These are phyloP conservation scores for Psettodes erumei DNA, from an alignment of 2,113 vertebrate genomes.

Conservation along the genomic window DNA sequence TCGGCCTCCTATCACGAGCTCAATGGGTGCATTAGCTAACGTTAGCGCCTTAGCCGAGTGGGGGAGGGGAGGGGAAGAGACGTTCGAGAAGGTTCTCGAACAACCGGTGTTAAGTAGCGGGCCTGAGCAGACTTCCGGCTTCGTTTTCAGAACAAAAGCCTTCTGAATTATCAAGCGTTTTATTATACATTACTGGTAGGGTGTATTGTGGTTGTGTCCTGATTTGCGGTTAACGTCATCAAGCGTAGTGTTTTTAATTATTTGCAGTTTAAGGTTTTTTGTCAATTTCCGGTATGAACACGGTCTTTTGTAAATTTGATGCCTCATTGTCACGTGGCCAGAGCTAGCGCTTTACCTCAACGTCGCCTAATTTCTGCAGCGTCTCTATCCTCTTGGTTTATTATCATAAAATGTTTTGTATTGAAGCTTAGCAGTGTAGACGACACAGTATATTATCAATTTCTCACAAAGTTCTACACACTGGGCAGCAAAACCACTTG, in stretches of 20 bases:
- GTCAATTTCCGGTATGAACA: background rate
- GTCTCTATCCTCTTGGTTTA: fast-evolving
- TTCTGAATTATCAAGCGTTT: fast-evolving
- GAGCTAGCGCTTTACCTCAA: background rate
- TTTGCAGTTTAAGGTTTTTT: background rate
- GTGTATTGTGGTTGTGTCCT: background rate
- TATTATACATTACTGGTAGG: fast-evolving
- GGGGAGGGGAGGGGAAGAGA: constrained; percentile 21
- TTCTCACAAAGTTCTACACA: no score
- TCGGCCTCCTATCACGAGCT: background rate
- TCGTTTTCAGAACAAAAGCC: background rate
- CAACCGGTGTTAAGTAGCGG: background rate
- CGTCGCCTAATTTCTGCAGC: no score
- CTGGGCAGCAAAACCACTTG: no score
- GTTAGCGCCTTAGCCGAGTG: background rate
- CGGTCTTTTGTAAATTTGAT: background rate
- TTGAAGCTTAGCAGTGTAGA: background rate
- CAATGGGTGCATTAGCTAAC: background rate
- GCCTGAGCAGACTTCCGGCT: constrained; percentile 15
- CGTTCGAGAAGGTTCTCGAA: constrained; percentile 66
- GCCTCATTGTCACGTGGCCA: background rate
- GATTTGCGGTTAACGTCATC: background rate
- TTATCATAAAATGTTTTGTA: background rate
- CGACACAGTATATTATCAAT: no score
- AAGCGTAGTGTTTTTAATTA: no score